Evolutionary conservation across 2,113 vertebrate species (phyloP).

Genomic region (Salvelinus sp.): DNA sequence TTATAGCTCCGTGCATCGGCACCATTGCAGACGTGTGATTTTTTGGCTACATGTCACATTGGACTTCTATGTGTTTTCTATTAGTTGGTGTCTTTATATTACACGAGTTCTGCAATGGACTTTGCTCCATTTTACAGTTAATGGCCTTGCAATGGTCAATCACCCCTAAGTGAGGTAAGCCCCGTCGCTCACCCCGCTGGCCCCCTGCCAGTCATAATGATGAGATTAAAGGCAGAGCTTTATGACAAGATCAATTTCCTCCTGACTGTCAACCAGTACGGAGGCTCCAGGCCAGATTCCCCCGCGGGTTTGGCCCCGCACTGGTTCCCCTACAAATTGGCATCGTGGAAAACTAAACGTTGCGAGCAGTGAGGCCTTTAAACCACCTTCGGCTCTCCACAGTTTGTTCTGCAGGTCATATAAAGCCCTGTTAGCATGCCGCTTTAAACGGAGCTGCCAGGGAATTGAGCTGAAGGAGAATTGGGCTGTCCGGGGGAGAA

Average conservation of each 20-base stretch:
- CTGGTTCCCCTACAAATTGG: not conserved
- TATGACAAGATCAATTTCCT: conserved; percentile 24
- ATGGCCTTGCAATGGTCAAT: conserved; percentile 44
- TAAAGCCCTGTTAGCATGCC: conserved; percentile 19
- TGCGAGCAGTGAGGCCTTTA: conserved; percentile 27
- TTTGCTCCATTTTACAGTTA: conserved; percentile 42
- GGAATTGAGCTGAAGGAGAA: conserved; percentile 14
- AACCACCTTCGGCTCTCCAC: conserved; percentile 13
- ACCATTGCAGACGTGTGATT: not conserved
- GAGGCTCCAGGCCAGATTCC: conserved; percentile 2
- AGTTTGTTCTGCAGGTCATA: conserved; percentile 19
- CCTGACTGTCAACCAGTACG: conserved; percentile 18
- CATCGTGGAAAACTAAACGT: conserved; percentile 10
- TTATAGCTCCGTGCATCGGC: not conserved
- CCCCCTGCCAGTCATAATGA: conserved; percentile 41
- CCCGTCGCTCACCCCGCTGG: not conserved
- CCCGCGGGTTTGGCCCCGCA: conserved; percentile 7
- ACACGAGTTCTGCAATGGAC: not conserved
- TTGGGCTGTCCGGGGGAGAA: conserved; percentile 24
- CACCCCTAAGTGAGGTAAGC: conserved; percentile 52
- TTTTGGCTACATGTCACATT: no score
- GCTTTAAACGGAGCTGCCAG: not conserved
- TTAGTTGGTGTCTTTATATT: no score
- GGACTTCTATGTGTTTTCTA: no score
- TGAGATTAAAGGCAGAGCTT: conserved; percentile 46